Percentiles rank a stretch among this genome's conserved stretches.
These are phyloP conservation scores for Channa maculata DNA, from an alignment of 2,113 vertebrate genomes.

Conservation along the genomic window DNA sequence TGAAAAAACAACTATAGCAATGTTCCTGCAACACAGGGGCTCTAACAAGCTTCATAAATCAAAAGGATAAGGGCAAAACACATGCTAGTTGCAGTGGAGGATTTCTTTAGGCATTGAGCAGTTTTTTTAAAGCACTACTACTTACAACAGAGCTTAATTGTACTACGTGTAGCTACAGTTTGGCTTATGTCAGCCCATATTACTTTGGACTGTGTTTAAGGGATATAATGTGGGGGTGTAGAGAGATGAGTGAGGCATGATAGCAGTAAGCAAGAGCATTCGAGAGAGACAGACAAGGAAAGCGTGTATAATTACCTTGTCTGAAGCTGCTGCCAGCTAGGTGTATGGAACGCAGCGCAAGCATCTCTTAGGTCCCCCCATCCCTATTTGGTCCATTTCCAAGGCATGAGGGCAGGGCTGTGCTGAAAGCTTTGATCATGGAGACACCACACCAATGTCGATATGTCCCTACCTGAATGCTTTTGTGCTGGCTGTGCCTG, in stretches of 20 bases:
- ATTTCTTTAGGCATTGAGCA: slow-evolving; percentile 19
- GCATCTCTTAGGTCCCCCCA: slow-evolving; percentile 52
- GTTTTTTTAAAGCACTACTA: slow-evolving; percentile 9
- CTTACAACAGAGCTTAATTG: slow-evolving; percentile 38
- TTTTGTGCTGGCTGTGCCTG: slow-evolving; percentile 71
- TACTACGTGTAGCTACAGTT: slow-evolving; percentile 61
- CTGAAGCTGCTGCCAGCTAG: slow-evolving; percentile 71
- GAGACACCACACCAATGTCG: slow-evolving; percentile 69
- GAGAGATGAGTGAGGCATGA: slow-evolving; percentile 70
- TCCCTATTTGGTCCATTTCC: slow-evolving; percentile 76
- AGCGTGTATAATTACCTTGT: slow-evolving; percentile 77
- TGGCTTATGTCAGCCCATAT: slow-evolving; percentile 56
- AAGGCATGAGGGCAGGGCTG: slow-evolving; percentile 71
- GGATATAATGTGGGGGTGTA: slow-evolving; percentile 66
- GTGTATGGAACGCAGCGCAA: slow-evolving; percentile 54
- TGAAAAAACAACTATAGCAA: slow-evolving; percentile 32
- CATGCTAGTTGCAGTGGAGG: background rate
- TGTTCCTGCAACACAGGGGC: background rate
- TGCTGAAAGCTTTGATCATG: slow-evolving; percentile 75
- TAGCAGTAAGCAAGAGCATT: slow-evolving; percentile 58
- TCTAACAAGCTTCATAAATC: slow-evolving; percentile 52
- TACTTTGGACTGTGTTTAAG: slow-evolving; percentile 63
- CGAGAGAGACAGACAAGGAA: slow-evolving; percentile 52
- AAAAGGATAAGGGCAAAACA: slow-evolving; percentile 18
- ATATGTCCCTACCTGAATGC: slow-evolving; percentile 73